Base-by-base conservation (phyloP, 2,113 vertebrate genomes). In the Nothocercus nigrocapillus region DNA sequence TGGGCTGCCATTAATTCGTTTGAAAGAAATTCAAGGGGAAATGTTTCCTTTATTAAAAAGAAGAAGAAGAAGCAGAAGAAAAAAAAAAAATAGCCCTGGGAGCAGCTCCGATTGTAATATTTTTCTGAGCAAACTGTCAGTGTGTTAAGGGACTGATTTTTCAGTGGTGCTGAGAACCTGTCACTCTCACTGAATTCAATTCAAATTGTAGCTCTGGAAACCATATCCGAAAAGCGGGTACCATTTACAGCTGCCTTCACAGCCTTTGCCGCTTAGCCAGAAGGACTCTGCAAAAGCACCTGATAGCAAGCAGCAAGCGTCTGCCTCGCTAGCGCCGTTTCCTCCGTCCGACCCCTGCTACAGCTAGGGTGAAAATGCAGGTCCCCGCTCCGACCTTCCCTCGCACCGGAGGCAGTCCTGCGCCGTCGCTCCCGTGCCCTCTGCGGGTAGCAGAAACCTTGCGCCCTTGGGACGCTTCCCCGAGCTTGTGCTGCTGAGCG, bases 201-300 rank as follows among this genome's bases (percentile, higher is more conserved):
- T 91, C 73, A n/a, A 3, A 19, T 49, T 56, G 6, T 5, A 15
- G 32, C 69, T 90, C 66, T 24, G 88, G 62, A 76, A 85, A 58
- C 44, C 13, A 5, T 45, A 18, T 27, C 38, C 54, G 64, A 93
- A 96, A 91, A 92, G 3, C 36, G 80, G 94, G 80, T 88, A 93
- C 45, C 78, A 47, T 78, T 95, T 93, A 67, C 82, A 82, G 89
- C 93, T 80, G 96, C 13, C 8, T 56, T 81, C 73, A 64, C 44
- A 49, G 83, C 92, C 89, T 81, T 79, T 92, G 90, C 89, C 47
- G 38, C 88, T 91, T n/a, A 6, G 66, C 89, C 70, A 25, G 84
- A 80, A 89, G 25, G 85, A 53, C 90, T 96, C 95, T 70, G 89
- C 91, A 76, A 69, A 96, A 85, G 88, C 89, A 97, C 80, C 91